phyloP scores from a whole-genome alignment of 1,140 invertebrate genomes.

The Bombus balteatus region DNA sequence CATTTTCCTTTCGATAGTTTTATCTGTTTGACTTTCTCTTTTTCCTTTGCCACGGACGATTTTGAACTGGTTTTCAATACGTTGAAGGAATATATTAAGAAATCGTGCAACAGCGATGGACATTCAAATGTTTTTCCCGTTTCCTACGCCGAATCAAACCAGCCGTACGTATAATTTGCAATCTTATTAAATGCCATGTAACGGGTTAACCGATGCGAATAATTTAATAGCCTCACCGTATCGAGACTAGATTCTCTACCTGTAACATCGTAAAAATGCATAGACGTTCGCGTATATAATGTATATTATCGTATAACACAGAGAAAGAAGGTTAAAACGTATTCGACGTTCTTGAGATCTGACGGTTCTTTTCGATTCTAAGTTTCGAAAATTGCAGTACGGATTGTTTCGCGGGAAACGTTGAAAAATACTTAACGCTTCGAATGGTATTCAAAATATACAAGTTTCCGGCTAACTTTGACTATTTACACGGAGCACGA shows the following conservation, averaged over 20 bases:
- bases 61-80: not conserved
- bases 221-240: not conserved
- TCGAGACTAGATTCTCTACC: not conserved
- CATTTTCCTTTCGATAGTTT: not conserved
- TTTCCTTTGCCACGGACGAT: not conserved
- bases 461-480: not conserved
- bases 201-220: not conserved
- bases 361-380: not conserved
- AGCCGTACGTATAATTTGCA: not conserved
- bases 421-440: not conserved
- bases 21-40: not conserved
- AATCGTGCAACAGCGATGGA: not conserved
- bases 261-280: not conserved
- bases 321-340: not conserved
- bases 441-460: not conserved
- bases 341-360: not conserved
- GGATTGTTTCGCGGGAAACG: not conserved
- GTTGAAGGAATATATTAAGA: not conserved
- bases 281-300: not conserved
- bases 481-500: not conserved
- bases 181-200: not conserved
- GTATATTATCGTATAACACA: not conserved
- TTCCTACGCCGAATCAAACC: not conserved
- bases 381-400: not conserved
- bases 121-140: not conserved